Conservation (phyloP, 2,797 vertebrate genomes). For the Iguana delicatissima region DNA sequence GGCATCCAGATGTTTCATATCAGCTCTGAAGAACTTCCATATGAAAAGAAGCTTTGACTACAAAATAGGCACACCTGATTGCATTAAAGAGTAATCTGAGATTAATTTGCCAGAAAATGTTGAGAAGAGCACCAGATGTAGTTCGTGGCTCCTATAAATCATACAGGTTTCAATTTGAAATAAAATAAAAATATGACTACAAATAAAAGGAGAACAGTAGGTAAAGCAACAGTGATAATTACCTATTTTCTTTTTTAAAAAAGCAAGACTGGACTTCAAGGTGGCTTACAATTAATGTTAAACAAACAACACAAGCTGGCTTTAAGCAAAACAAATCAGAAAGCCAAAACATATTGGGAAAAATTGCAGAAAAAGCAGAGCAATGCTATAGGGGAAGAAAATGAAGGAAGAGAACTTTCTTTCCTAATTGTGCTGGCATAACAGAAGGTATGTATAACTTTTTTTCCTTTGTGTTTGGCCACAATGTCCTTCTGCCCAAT, state of each 20-base stretch:
- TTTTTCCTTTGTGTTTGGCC: too few species aligned
- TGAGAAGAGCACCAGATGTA: constrained; percentile 67
- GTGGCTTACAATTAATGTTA: background rate
- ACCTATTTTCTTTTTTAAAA: background rate
- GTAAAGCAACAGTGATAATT: background rate
- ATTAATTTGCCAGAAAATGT: constrained; percentile 67
- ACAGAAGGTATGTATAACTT: too few species aligned
- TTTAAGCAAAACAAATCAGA: background rate
- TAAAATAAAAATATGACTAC: constrained; percentile 9
- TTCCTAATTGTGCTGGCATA: background rate
- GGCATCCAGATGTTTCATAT: constrained; percentile 73
- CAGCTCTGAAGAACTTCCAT: constrained; percentile 66
- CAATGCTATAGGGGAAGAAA: background rate
- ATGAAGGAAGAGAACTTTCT: background rate
- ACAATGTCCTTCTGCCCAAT: too few species aligned
- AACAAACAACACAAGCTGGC: background rate
- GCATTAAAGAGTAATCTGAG: constrained; percentile 62
- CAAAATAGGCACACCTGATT: constrained; percentile 66
- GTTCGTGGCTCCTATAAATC: constrained; percentile 56
- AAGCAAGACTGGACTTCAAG: background rate
- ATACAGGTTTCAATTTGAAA: constrained; percentile 23
- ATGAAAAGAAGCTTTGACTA: constrained; percentile 60
- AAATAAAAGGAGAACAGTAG: constrained; percentile 2
- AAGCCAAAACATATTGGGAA: background rate
- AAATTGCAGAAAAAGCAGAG: background rate